Percentiles rank a stretch among this genome's conserved stretches.
phyloP scores from a whole-genome alignment of 1,140 invertebrate species.

The Micrasema minimum region DNA sequence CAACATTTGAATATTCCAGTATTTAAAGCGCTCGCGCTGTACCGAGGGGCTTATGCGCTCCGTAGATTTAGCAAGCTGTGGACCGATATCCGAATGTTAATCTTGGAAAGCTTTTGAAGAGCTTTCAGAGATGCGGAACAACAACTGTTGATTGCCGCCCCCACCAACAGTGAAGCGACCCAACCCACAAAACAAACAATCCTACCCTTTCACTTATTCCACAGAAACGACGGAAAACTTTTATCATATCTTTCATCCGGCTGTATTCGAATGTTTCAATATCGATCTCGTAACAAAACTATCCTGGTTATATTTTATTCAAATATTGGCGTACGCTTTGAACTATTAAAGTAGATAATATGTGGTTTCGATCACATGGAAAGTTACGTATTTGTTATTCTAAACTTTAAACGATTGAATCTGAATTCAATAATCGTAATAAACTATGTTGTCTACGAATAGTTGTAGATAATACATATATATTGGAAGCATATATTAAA shows the following conservation, averaged over 20 bases:
- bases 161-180: constrained; percentile 15
- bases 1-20: constrained; percentile 8
- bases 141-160: constrained; percentile 38
- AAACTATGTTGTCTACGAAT: too few relatives aligned
- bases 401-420: too few relatives aligned
- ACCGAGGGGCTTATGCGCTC: not conserved
- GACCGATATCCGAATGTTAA: constrained; percentile 31
- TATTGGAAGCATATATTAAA: too few relatives aligned
- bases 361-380: too few relatives aligned
- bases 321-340: too few relatives aligned
- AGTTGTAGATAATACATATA: too few relatives aligned
- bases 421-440: too few relatives aligned
- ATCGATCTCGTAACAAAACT: too few relatives aligned
- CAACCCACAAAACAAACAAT: constrained; percentile 25
- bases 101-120: constrained; percentile 32
- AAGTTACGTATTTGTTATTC: too few relatives aligned
- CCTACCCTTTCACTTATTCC: constrained; percentile 18
- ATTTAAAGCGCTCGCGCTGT: constrained; percentile 3
- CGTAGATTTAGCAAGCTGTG: constrained; percentile 7
- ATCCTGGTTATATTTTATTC: too few relatives aligned
- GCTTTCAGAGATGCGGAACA: constrained; percentile 24
- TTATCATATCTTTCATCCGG: constrained; percentile 18
- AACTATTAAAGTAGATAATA: too few relatives aligned
- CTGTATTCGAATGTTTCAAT: constrained; percentile 6
- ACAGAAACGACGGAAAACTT: constrained; percentile 6